These are phyloP conservation scores for Luehdorfia chinensis DNA, from an alignment of 1,140 invertebrate genomes.

Conservation along the genomic window DNA sequence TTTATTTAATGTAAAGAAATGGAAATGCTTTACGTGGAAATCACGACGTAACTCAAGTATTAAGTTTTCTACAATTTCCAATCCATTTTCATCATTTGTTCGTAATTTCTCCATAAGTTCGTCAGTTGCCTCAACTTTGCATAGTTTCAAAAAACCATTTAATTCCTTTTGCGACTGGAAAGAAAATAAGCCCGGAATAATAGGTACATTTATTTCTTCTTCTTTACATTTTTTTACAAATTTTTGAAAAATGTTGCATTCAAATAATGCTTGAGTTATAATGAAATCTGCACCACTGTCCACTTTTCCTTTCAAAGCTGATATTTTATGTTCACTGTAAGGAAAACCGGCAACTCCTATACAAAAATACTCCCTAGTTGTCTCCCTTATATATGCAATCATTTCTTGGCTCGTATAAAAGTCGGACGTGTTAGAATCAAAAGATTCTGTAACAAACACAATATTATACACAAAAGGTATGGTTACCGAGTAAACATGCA, in stretches of 20 bases:
- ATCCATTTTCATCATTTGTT: background rate
- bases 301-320: conserved; percentile 53
- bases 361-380: conserved; percentile 56
- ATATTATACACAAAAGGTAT: too few relatives aligned
- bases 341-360: conserved; percentile 64
- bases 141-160: conserved; percentile 6
- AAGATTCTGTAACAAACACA: conserved; percentile 57
- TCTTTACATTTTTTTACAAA: conserved; percentile 48
- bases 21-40: conserved; percentile 12
- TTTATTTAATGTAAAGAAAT: conserved; percentile 13
- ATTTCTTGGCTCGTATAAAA: conserved; percentile 48
- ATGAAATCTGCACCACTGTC: conserved; percentile 62
- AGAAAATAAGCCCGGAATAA: conserved; percentile 50
- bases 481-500: too few relatives aligned
- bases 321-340: conserved; percentile 41
- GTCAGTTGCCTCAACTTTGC: conserved; percentile 3
- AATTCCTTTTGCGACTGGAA: conserved; percentile 48
- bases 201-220: conserved; percentile 41
- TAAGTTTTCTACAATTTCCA: conserved; percentile 6
- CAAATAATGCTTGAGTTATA: conserved; percentile 68
- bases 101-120: conserved; percentile 2
- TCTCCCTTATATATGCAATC: conserved; percentile 47
- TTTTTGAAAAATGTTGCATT: conserved; percentile 32
- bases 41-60: background rate
- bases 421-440: conserved; percentile 38